phyloP scores from a whole-genome alignment of 2,888 invertebrate species.

The Aricia artaxerxes region DNA sequence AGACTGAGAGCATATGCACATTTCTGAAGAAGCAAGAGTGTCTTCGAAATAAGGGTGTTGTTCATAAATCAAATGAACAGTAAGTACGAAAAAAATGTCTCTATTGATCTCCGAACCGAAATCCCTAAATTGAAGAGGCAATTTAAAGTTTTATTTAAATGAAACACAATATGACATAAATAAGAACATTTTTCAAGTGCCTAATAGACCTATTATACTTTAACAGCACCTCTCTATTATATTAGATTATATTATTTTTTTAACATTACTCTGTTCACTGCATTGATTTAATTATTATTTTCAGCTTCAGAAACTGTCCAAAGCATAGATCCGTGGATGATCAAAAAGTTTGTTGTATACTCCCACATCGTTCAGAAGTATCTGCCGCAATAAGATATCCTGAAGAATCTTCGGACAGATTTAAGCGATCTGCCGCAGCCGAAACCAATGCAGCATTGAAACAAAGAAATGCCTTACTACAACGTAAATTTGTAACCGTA shows the following conservation, averaged over 20 bases:
- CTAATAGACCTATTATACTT: no score
- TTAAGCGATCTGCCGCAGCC: slow-evolving; percentile 50
- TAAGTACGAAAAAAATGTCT: slow-evolving; percentile 40
- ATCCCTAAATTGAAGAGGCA: no score
- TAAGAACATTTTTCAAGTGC: no score
- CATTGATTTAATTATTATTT: not conserved
- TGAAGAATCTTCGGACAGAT: slow-evolving; percentile 36
- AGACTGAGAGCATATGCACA: slow-evolving; percentile 57
- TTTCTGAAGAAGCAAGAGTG: slow-evolving; percentile 58
- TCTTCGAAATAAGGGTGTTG: slow-evolving; percentile 50
- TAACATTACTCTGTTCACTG: no score
- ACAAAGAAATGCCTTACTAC: slow-evolving; percentile 59
- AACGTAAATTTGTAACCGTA: slow-evolving; percentile 48
- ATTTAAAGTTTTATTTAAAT: no score
- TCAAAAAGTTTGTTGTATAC: slow-evolving; percentile 55
- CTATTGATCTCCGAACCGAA: not conserved
- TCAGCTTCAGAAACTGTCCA: slow-evolving; percentile 43
- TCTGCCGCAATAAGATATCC: slow-evolving; percentile 48
- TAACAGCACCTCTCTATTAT: no score
- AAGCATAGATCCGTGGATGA: slow-evolving; percentile 40
- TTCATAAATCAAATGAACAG: slow-evolving; percentile 48
- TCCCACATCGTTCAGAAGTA: slow-evolving; percentile 48
- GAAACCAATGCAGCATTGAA: slow-evolving; percentile 47
- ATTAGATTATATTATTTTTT: no score
- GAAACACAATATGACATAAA: no score